Base-by-base conservation (phyloP, 1,140 invertebrate genomes). In the Caenorhabditis tropicalis region DNA sequence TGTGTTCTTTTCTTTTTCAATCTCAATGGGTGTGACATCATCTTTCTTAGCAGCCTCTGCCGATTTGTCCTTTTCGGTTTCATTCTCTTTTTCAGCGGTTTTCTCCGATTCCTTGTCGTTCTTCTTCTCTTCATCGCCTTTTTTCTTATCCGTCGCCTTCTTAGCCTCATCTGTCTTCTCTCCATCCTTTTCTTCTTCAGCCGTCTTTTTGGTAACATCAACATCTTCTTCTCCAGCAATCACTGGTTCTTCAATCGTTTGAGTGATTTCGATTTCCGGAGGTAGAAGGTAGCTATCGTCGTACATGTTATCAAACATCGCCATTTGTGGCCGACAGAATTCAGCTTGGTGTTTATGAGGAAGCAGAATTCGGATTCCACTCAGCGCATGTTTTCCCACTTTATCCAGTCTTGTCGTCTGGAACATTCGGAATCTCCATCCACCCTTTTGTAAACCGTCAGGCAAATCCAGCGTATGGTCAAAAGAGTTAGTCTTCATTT, bases 351-450 rank as follows among this genome's bases (percentile, higher is more conserved):
- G 65, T n/a, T 5, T 43, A 46, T 74, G 65, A 21, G 33, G n/a
- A 39, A 70, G 36, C 2, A 19, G 6, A 4, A 36, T 1, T 5
- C 36, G 36, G 10, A 74, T 29, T 2, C 1, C 19, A 12, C 12
- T 39, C n/a, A 19, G 65, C 6, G 16, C 19, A 24, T 7, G n/a
- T 9, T 74, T 74, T 12, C n/a, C 65, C 43, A 74, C 65, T 24
- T 43, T 74, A n/a, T 74, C 36, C n/a, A 74, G 29, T 15, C 65
- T 33, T 27, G 65, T 74, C 27, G 65, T 43, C 24, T 74, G 65
- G 36, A 74, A 74, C 36, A 46, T 74, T 24, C 36, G 16, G 36
- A 74, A 74, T n/a, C 24, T 74, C 65, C 65, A 74, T 43, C 65
- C 65, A 15, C 65, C 65, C 24, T 74, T 74, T 12, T 43, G 36